Percentiles rank a stretch among this genome's conserved stretches.
phyloP scores from a whole-genome alignment of 2,888 invertebrate species.

The Temnothorax ravouxi region DNA sequence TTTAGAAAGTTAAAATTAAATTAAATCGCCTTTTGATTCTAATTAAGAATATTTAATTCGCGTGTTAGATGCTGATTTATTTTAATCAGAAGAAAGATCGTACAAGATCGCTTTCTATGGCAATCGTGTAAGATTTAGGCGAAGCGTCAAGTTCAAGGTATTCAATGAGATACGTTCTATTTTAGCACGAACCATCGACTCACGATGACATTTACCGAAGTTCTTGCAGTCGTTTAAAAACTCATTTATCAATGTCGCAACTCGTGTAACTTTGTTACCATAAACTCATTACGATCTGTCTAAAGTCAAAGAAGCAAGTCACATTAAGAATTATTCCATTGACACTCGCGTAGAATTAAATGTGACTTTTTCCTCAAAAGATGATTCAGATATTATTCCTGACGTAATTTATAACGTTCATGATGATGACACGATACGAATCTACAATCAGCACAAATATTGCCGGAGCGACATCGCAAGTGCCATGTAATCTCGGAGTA shows the following conservation, averaged over 20 bases:
- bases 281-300: neutral
- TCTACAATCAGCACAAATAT: conserved; percentile 24
- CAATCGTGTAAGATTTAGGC: neutral
- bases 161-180: conserved; percentile 20
- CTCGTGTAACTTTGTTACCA: neutral
- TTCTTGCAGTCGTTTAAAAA: neutral
- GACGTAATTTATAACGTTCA: conserved; percentile 11
- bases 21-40: neutral
- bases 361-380: neutral
- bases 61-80: neutral
- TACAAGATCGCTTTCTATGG: neutral
- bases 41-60: neutral
- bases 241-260: neutral
- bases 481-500: conserved; percentile 52
- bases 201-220: conserved; percentile 11
- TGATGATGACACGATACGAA: neutral
- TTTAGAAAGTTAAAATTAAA: conserved; percentile 1
- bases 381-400: conserved; percentile 10
- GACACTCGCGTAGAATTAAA: neutral
- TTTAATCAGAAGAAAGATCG: neutral
- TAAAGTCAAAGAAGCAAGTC: neutral
- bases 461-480: neutral
- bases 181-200: conserved; percentile 38
- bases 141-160: conserved; percentile 38
- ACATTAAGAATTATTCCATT: conserved; percentile 6